These are phyloP conservation scores for Ophioninae sp. DNA, from an alignment of 2,888 invertebrate genomes.

Conservation along the genomic window DNA sequence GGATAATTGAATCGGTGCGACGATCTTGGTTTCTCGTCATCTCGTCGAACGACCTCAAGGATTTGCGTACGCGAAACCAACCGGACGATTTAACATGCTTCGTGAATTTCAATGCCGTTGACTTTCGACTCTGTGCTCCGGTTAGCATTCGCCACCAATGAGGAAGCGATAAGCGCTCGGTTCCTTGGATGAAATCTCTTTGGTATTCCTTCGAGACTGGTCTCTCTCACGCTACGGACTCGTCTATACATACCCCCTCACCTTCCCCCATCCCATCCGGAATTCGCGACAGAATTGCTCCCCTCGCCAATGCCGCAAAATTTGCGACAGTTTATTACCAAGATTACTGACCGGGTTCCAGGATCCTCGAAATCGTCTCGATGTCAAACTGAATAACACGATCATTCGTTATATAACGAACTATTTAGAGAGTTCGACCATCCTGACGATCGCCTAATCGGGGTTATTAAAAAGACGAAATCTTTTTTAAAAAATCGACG, in stretches of 20 bases:
- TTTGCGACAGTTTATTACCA: conserved; percentile 13
- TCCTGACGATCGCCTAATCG: too few relatives aligned
- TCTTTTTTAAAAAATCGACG: too few relatives aligned
- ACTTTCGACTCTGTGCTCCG: conserved; percentile 34
- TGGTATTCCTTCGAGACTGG: background rate
- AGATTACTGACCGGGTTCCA: conserved; percentile 29
- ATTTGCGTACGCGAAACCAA: conserved; percentile 42
- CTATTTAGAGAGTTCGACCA: too few relatives aligned
- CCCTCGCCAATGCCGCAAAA: too few relatives aligned
- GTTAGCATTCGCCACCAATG: conserved; percentile 28
- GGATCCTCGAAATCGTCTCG: conserved; percentile 13
- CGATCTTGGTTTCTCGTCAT: conserved; percentile 1
- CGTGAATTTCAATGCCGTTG: conserved; percentile 48
- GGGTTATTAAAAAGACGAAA: too few relatives aligned
- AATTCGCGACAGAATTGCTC: too few relatives aligned
- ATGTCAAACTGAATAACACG: background rate
- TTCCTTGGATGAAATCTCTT: background rate
- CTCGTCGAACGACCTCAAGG: conserved; percentile 35
- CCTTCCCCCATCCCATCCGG: too few relatives aligned
- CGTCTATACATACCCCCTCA: too few relatives aligned
- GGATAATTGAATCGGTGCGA: background rate
- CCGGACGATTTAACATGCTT: conserved; percentile 35
- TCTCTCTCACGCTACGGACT: background rate
- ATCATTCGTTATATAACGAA: conserved; percentile 14
- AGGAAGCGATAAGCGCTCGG: background rate